Evolutionary conservation across 2,113 vertebrate species (phyloP).

Genomic region (Percina caprodes): DNA sequence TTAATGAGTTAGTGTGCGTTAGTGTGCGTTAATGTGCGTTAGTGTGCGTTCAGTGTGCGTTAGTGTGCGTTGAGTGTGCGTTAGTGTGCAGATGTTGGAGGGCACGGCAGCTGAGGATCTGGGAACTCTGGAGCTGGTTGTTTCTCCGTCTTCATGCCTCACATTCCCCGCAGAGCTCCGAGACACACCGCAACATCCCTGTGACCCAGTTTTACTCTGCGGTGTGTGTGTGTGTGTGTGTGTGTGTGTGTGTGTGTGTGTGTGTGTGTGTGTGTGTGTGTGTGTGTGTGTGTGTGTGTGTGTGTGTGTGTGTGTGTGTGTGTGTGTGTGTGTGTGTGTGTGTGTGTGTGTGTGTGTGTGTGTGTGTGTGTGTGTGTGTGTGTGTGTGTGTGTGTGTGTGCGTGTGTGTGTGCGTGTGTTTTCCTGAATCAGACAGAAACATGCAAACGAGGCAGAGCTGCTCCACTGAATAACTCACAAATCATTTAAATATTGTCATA

Average conservation of each 20-base stretch:
- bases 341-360: neutral
- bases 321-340: neutral
- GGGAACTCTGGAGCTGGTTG: neutral
- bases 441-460: neutral
- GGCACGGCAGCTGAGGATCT: neutral
- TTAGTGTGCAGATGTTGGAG: neutral
- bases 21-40: too few relatives aligned
- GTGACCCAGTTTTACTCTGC: conserved; percentile 32
- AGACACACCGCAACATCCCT: conserved; percentile 5
- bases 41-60: too few relatives aligned
- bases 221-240: rapidly evolving
- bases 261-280: neutral
- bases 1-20: too few relatives aligned
- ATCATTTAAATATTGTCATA: too few relatives aligned
- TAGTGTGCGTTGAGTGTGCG: too few relatives aligned
- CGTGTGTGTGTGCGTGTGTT: neutral
- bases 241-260: neutral
- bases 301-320: rapidly evolving
- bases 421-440: neutral
- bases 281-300: neutral
- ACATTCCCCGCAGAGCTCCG: conserved; percentile 30
- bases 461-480: neutral
- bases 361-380: neutral
- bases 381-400: neutral
- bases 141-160: conserved; percentile 21